These are phyloP conservation scores for Lagenorhynchus albirostris DNA, from an alignment of 2,113 vertebrate genomes.

Conservation along the genomic window DNA sequence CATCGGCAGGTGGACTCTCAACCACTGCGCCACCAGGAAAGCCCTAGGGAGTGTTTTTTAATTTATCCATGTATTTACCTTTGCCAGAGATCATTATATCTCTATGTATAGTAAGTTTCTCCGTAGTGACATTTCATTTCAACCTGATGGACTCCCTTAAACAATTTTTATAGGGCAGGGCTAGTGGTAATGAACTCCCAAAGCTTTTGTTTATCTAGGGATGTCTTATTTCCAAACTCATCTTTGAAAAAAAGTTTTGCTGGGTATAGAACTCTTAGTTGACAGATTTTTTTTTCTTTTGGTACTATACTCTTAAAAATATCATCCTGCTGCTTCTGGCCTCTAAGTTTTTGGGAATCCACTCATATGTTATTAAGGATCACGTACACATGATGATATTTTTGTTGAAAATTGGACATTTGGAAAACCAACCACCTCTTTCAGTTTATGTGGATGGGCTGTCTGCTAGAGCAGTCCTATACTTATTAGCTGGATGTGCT, in stretches of 20 bases:
- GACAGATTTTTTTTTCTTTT: not conserved
- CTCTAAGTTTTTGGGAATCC: not conserved
- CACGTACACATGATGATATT: not conserved
- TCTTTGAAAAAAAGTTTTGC: not conserved
- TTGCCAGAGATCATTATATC: not conserved
- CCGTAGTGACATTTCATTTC: not conserved
- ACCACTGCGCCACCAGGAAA: too few species aligned
- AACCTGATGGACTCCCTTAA: not conserved
- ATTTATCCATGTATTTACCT: not conserved
- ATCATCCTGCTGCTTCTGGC: not conserved
- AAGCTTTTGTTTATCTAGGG: not conserved
- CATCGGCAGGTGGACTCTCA: too few species aligned
- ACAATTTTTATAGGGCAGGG: not conserved
- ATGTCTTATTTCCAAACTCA: not conserved
- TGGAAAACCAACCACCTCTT: not conserved
- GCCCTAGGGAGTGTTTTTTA: not conserved
- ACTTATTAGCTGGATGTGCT: not conserved
- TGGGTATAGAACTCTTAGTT: not conserved
- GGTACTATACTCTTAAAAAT: not conserved
- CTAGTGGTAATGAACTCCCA: not conserved
- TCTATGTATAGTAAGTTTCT: not conserved
- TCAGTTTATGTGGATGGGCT: not conserved
- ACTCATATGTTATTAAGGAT: not conserved
- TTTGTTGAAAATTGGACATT: not conserved
- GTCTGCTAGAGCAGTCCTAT: not conserved